These are phyloP conservation scores for Rhizoglyphus robini DNA, from an alignment of 1,140 invertebrate genomes.

Conservation along the genomic window DNA sequence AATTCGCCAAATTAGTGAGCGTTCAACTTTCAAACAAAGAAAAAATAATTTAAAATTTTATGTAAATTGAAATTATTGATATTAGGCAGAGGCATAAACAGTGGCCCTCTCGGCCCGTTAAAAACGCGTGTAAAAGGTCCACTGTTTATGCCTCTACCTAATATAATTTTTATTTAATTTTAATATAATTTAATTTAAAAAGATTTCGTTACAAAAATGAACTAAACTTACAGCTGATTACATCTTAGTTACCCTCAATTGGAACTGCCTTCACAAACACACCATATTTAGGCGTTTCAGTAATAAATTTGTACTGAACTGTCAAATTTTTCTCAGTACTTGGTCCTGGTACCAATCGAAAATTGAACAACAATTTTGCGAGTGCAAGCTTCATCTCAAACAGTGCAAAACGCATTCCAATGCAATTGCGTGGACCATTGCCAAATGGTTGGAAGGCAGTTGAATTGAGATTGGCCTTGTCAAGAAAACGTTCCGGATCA, in stretches of 20 bases:
- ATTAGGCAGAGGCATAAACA: too few relatives aligned
- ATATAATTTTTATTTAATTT: too few relatives aligned
- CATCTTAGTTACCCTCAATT: background rate
- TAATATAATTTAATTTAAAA: too few relatives aligned
- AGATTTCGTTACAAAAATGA: too few relatives aligned
- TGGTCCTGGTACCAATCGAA: conserved; percentile 14
- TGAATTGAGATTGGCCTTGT: conserved; percentile 1
- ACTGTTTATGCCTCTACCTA: too few relatives aligned
- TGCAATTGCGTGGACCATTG: conserved; percentile 16
- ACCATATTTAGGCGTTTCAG: conserved; percentile 27
- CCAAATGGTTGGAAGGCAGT: conserved; percentile 20
- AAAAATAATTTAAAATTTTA: too few relatives aligned
- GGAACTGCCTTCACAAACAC: conserved; percentile 26
- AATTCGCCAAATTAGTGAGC: too few relatives aligned
- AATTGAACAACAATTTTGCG: conserved; percentile 21
- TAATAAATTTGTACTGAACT: conserved; percentile 23
- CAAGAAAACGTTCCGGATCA: conserved; percentile 32
- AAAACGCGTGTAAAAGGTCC: too few relatives aligned
- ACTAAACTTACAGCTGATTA: too few relatives aligned
- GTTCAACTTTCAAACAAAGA: too few relatives aligned
- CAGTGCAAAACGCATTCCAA: conserved; percentile 31
- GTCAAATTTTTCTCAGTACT: conserved; percentile 13
- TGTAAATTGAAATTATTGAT: too few relatives aligned
- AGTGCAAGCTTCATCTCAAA: conserved; percentile 23
- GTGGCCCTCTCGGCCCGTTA: too few relatives aligned